Percentiles rank a stretch among this genome's conserved stretches.
Evolutionary conservation across 2,797 vertebrate genomes (phyloP).

Genomic region (Acanthiza pusilla): DNA sequence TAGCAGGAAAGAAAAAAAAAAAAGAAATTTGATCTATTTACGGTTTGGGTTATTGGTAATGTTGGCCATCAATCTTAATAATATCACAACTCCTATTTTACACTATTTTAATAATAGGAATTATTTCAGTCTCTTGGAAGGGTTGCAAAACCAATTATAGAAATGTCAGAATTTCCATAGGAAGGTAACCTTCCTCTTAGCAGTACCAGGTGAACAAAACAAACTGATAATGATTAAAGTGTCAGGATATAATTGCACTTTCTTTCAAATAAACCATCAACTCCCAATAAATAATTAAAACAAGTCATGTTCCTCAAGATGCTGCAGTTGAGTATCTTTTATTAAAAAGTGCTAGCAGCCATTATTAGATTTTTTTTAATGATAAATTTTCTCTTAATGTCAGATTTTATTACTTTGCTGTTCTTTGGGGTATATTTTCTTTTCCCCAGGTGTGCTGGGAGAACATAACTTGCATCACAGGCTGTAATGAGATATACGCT

Average conservation of each 20-base stretch:
- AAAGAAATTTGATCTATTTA: neutral
- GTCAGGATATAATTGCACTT: conserved; percentile 65
- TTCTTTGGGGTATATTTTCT: conserved; percentile 32
- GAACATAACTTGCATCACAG: conserved; percentile 13
- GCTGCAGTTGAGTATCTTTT: conserved; percentile 50
- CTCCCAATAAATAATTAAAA: conserved; percentile 71
- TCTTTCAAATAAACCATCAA: conserved; percentile 66
- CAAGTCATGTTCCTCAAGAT: conserved; percentile 50
- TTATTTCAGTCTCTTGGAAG: conserved; percentile 41
- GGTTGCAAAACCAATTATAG: conserved; percentile 45
- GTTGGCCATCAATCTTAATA: conserved; percentile 46
- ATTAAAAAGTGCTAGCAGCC: conserved; percentile 63
- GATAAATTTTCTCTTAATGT: conserved; percentile 62
- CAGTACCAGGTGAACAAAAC: conserved; percentile 51
- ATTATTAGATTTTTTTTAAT: conserved; percentile 60
- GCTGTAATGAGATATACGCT: neutral
- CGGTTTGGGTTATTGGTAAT: conserved; percentile 2
- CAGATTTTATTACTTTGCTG: conserved; percentile 58
- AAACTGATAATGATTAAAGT: conserved; percentile 68
- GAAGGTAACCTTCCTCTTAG: conserved; percentile 57
- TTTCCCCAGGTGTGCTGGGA: conserved; percentile 39
- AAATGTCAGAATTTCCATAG: conserved; percentile 60
- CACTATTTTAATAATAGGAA: conserved; percentile 33
- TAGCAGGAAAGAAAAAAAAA: neutral
- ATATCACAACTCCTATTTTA: conserved; percentile 26